Percentiles rank a stretch among this genome's conserved stretches.
These are phyloP conservation scores for Euproctis similis DNA, from an alignment of 2,888 invertebrate species.

Conservation along the genomic window DNA sequence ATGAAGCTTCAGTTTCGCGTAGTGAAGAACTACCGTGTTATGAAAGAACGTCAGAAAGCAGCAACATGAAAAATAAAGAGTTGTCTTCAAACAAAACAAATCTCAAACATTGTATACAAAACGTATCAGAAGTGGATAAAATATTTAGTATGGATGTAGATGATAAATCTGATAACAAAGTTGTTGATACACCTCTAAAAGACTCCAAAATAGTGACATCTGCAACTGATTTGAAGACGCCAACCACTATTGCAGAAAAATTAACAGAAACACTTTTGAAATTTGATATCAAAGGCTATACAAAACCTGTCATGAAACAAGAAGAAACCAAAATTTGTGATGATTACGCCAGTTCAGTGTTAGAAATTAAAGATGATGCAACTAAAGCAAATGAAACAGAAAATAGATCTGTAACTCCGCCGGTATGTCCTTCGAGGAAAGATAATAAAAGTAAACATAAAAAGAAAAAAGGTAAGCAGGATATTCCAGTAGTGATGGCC, in stretches of 20 bases:
- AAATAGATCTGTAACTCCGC: conserved; percentile 17
- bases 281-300: not conserved
- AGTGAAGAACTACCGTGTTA: no score
- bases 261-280: not conserved
- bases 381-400: conserved; percentile 4
- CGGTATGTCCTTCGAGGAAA: conserved; percentile 47
- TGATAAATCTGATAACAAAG: not conserved
- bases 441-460: conserved; percentile 58
- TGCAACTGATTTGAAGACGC: not conserved
- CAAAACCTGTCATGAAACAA: not conserved
- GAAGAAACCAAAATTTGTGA: not conserved
- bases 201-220: not conserved
- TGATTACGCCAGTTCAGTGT: conserved; percentile 6
- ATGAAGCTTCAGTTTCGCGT: not conserved
- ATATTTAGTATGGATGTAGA: no score
- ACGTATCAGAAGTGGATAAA: no score
- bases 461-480: conserved; percentile 56
- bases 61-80: no score
- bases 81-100: no score
- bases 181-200: not conserved
- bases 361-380: not conserved
- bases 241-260: conserved; percentile 1
- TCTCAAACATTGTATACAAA: no score
- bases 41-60: no score
- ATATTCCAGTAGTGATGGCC: conserved; percentile 16